phyloP scores from a whole-genome alignment of 2,113 vertebrate species.

The Microcebus jonahi region DNA sequence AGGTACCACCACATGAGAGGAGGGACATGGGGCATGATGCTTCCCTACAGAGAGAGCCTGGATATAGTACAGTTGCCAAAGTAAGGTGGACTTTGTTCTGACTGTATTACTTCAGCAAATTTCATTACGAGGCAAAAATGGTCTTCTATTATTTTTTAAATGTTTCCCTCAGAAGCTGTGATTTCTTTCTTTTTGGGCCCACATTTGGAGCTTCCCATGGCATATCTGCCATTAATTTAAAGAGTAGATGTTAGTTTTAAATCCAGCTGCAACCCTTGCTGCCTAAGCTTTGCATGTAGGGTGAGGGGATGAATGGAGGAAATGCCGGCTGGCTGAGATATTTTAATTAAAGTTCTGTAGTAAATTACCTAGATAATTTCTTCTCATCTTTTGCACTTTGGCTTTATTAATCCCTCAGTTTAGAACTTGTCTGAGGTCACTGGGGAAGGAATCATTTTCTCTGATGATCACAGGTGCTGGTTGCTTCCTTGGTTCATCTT shows the following conservation, averaged over 20 bases:
- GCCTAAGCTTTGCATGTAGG: not conserved
- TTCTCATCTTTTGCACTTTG: not conserved
- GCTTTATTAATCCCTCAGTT: not conserved
- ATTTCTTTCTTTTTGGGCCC: not conserved
- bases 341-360: slow-evolving; percentile 29
- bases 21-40: rapidly evolving
- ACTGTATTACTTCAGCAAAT: not conserved
- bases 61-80: not conserved
- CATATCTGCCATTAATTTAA: not conserved
- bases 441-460: not conserved
- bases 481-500: not conserved
- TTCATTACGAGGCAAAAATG: not conserved
- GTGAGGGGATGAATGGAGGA: not conserved
- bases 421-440: not conserved
- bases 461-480: not conserved
- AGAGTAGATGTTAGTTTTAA: not conserved
- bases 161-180: not conserved
- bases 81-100: not conserved
- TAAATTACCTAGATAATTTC: slow-evolving; percentile 20
- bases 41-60: not conserved
- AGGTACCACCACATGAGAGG: not conserved
- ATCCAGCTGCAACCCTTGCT: not conserved
- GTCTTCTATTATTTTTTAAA: not conserved
- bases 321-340: not conserved
- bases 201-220: not conserved